A percentile compares a stretch with the other conserved stretches of the same genome.
These are phyloP conservation scores for Larimichthys polyactis DNA, from an alignment of 2,113 vertebrate species.

Conservation along the genomic window DNA sequence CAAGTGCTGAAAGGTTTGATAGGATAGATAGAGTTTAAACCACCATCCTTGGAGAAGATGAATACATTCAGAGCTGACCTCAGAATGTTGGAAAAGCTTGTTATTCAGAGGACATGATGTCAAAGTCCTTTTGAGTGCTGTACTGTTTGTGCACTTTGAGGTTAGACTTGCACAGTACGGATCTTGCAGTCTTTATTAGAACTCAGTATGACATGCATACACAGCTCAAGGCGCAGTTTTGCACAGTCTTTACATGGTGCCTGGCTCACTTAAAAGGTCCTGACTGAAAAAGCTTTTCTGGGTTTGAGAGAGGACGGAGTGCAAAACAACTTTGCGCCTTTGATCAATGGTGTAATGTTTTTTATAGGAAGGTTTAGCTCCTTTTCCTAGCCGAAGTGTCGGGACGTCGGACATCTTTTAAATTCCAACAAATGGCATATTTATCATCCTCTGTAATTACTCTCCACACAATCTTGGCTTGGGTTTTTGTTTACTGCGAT, in stretches of 20 bases:
- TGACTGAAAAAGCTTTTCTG: background rate
- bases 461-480: conserved; percentile 46
- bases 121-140: conserved; percentile 1
- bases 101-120: background rate
- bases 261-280: background rate
- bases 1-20: background rate
- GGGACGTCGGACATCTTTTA: conserved; percentile 8
- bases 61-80: background rate
- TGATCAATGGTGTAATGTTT: background rate
- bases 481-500: conserved; percentile 50
- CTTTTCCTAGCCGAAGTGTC: conserved; percentile 4
- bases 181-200: background rate
- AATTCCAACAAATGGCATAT: conserved; percentile 42
- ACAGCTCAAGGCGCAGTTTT: conserved; percentile 5
- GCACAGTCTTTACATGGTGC: background rate
- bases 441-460: conserved; percentile 59
- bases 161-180: conserved; percentile 3
- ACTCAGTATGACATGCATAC: background rate
- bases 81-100: background rate
- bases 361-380: background rate
- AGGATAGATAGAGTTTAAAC: background rate
- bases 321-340: conserved; percentile 3
- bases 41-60: background rate
- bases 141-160: conserved; percentile 4
- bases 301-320: background rate